A percentile compares a stretch with the other conserved stretches of the same genome.
Conservation (phyloP, 2,113 vertebrate genomes). For the Emydocephalus ijimae region DNA sequence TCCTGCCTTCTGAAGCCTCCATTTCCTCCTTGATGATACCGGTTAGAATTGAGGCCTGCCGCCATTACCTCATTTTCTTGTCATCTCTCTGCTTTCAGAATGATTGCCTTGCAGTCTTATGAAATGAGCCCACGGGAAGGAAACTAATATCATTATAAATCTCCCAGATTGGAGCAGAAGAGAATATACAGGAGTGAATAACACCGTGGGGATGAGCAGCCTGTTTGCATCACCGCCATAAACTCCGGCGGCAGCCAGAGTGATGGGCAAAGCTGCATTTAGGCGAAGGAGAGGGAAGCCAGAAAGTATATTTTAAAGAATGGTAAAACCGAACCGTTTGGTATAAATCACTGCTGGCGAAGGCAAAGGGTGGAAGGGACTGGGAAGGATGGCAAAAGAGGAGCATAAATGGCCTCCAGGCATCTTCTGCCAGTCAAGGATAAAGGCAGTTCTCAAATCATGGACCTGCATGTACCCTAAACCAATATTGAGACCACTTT, state of each 20-base stretch:
- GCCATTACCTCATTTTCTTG: slow-evolving; percentile 56
- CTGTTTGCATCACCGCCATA: slow-evolving; percentile 50
- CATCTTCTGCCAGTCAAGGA: not conserved
- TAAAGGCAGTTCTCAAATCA: not conserved
- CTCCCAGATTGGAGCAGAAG: slow-evolving; percentile 61
- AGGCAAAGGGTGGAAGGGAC: slow-evolving; percentile 46
- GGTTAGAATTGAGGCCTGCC: slow-evolving; percentile 36
- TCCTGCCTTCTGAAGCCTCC: slow-evolving; percentile 28
- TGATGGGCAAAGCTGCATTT: slow-evolving; percentile 60
- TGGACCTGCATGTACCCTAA: not conserved
- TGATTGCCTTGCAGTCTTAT: slow-evolving; percentile 54
- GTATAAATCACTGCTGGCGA: slow-evolving; percentile 47
- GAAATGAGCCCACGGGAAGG: slow-evolving; percentile 57
- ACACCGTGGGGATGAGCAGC: slow-evolving; percentile 53
- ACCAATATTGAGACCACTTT: not conserved
- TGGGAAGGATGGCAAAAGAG: slow-evolving; percentile 33
- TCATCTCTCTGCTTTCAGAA: slow-evolving; percentile 58
- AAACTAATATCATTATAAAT: slow-evolving; percentile 61
- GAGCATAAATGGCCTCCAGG: not conserved
- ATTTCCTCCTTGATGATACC: slow-evolving; percentile 27
- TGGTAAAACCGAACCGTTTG: slow-evolving; percentile 38
- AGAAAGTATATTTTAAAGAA: slow-evolving; percentile 51
- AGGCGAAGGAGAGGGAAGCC: slow-evolving; percentile 34
- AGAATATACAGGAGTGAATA: slow-evolving; percentile 61
- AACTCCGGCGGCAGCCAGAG: slow-evolving; percentile 45